These are phyloP conservation scores for Latrodectus hesperus DNA, from an alignment of 2,888 invertebrate species.

Conservation along the genomic window DNA sequence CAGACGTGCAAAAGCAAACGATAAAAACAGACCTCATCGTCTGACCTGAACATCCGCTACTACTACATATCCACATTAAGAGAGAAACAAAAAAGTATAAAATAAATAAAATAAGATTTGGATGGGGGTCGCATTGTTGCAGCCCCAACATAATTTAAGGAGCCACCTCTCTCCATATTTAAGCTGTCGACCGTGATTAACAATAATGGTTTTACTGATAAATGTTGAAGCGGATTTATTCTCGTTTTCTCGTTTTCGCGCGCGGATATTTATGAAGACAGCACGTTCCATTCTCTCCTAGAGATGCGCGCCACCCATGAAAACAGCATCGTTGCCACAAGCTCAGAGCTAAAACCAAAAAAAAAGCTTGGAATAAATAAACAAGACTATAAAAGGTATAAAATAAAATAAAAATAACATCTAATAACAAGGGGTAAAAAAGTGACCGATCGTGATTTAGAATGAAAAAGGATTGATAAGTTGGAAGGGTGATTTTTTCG, in stretches of 20 bases:
- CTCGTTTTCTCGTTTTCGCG: slow-evolving; percentile 2
- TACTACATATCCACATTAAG: too few species aligned
- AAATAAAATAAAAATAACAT: slow-evolving; percentile 5
- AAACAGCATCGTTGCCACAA: slow-evolving; percentile 3
- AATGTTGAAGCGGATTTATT: slow-evolving; percentile 63
- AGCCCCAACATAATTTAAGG: slow-evolving; percentile 41
- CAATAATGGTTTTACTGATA: slow-evolving; percentile 60
- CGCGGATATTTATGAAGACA: slow-evolving; percentile 52
- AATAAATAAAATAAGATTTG: too few species aligned
- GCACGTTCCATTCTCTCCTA: slow-evolving; percentile 14
- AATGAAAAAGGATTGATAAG: slow-evolving; percentile 36
- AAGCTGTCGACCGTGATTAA: slow-evolving; percentile 63
- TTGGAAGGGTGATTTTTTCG: not conserved
- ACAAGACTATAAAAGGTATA: not conserved
- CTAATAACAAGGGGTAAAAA: slow-evolving; percentile 10
- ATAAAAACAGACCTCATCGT: too few species aligned
- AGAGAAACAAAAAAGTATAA: too few species aligned
- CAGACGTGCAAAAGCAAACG: too few species aligned
- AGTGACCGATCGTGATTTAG: slow-evolving; percentile 45
- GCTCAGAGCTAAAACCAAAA: not conserved
- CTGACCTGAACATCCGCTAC: too few species aligned
- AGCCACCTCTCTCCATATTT: slow-evolving; percentile 56
- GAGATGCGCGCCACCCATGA: slow-evolving; percentile 11
- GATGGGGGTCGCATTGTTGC: not conserved
- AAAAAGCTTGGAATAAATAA: slow-evolving; percentile 21